Base-by-base conservation (phyloP, 35 echinoderm and acorn worm species). In the Apostichopus californicus region DNA sequence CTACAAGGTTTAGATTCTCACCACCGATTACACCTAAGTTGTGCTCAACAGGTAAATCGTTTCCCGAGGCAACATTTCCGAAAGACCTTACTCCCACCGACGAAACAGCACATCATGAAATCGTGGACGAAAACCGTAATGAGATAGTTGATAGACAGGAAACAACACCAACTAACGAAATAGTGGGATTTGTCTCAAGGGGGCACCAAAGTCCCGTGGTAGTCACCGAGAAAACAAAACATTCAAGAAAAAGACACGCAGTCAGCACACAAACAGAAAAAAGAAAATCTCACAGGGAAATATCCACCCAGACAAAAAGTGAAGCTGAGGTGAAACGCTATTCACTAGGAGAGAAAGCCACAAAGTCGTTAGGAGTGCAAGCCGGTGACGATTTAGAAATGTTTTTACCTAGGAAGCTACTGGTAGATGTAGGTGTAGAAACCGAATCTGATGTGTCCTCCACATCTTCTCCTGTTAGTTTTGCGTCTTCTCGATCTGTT, bases 21-120 rank as follows among this genome's bases (percentile, higher is more conserved):
- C 95, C 95, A 66, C 95, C 95, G 12, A 88, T 94, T 53, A 97
- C 95, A 3, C 95, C 95, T 1, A 97, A 97, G 58, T 86, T 92
- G 21, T 94, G 93, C 70, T 78, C 79, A 72, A 78, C 93, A 8
- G 90, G 90, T 46, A 90, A 90, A 81, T 58, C 89, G 9, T 94
- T 94, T 65, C 93, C 93, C n/a, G 89, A 94, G 72, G 90, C 93
- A 54, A 94, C 81, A 17, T 94, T 94, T 91, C 93, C 93, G 53
- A 94, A 91, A 80, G 88, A 94, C 55, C 80, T 91, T 14, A 85
- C 86, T 63, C 78, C 93, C 26, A 80, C 90, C 55, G 88, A 90
- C 26, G 92, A 94, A 73, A 88, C 64, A 28, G 77, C 78, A 13
- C 88, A 91, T 12, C 77, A 81, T 15, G 73, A 91, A 85, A 54